Evolutionary conservation across 1,140 invertebrate species (phyloP), one percentile per base, ranked within the genome.

Genomic region (Telenomus remus): DNA sequence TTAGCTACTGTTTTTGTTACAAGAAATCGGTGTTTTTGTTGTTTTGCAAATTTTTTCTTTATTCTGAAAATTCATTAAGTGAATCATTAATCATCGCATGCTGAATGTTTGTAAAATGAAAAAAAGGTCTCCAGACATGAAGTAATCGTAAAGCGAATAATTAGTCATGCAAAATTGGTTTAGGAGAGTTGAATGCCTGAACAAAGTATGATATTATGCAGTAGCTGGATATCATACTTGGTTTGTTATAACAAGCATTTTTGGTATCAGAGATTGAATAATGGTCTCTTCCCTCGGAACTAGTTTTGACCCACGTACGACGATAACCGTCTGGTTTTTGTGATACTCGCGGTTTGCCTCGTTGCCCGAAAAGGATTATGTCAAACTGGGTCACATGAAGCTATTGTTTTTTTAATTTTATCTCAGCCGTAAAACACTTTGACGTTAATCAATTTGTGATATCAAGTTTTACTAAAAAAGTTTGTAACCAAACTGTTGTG

Each of bases 281-380:
- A 68, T 68, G 59, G 49, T 59, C 55, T 59, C 49, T 68, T 68
- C 54, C 43, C 15, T 59, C 64, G 10, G 51, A 68, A 68, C 65
- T 68, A 53, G 65, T 68, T 68, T 68, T 59, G 54, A 59, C 65
- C 65, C 57, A 70, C 51, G 57, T 70, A 50, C 34, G n/a, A 50
- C 48, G 47, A 43, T 44, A 59, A 33, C 27, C 44, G 51, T 61
- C 66, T 57, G 66, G 66, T 70, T 70, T 42, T 56, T 47, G 7
- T n/a, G 34, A 11, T 12, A 50, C 44, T 43, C 33, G 39, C 19
- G 55, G 19, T 35, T 61, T 70, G 57, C 12, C 27, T 61, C 61
- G 55, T 11, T 15, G 0, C 44, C 51, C 49, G 55, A 70, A 70
- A 61, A 70, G 57, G 63, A 46, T 54, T 48, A 60, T 49, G 15